phyloP scores from a whole-genome alignment of 2,113 vertebrate genomes.

The Cinclus mexicanus region DNA sequence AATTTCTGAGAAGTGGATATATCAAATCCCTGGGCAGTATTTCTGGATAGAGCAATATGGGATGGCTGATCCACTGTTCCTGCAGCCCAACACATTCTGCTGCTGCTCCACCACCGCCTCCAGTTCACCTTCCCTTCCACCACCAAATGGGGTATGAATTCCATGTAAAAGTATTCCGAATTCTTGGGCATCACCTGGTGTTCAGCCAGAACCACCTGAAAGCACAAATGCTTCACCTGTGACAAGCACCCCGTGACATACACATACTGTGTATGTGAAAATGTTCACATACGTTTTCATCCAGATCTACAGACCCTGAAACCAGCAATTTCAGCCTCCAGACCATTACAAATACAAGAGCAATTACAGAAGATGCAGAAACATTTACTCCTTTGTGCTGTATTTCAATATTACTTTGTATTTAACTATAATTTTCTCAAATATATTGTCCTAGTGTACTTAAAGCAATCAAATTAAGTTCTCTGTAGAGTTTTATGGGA shows the following conservation, averaged over 20 bases:
- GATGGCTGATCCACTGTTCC: rapidly evolving
- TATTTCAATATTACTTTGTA: background rate
- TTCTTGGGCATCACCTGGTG: background rate
- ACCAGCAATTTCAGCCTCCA: background rate
- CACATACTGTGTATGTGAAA: too few relatives aligned
- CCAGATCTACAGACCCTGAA: background rate
- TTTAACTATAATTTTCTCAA: background rate
- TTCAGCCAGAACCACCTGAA: background rate
- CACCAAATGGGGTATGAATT: background rate
- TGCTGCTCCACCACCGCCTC: background rate
- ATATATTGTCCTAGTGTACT: background rate
- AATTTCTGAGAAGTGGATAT: background rate
- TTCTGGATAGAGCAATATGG: background rate
- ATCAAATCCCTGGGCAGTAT: background rate
- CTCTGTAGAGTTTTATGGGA: background rate
- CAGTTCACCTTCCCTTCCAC: background rate
- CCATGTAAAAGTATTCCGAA: background rate
- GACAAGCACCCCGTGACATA: background rate
- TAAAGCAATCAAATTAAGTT: background rate
- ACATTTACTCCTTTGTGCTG: background rate
- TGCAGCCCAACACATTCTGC: background rate
- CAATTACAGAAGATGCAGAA: background rate
- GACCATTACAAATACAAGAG: background rate
- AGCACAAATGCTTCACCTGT: background rate
- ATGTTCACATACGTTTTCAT: background rate